These are phyloP conservation scores for Campylomormyrus numenius DNA, from an alignment of 2,113 vertebrate species.

Conservation along the genomic window DNA sequence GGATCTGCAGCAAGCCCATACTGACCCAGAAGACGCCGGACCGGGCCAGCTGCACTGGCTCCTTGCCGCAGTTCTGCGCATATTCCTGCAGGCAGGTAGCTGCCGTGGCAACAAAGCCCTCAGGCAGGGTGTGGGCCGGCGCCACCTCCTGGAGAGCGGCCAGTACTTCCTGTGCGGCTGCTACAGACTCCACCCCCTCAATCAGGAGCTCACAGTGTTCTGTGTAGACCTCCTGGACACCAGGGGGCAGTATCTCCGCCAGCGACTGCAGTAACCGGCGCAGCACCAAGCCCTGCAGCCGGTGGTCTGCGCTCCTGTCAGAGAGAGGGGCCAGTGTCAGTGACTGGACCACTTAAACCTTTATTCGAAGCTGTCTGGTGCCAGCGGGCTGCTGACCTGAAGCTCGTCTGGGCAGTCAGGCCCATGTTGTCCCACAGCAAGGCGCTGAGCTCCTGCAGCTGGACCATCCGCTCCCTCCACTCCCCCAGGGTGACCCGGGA, in stretches of 20 bases:
- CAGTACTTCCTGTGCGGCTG: conserved; percentile 69
- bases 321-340: background rate
- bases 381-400: conserved; percentile 64
- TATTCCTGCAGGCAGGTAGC: conserved; percentile 75
- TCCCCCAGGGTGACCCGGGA: conserved; percentile 79
- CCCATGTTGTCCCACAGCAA: conserved; percentile 84
- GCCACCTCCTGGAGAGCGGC: conserved; percentile 64
- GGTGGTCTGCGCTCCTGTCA: conserved; percentile 67
- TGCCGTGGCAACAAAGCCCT: conserved; percentile 69
- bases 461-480: conserved; percentile 75
- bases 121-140: conserved; percentile 65
- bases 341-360: background rate
- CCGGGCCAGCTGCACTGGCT: conserved; percentile 53
- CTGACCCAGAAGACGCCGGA: conserved; percentile 85
- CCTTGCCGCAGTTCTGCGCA: conserved; percentile 60
- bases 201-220: conserved; percentile 70
- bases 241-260: conserved; percentile 68
- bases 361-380: background rate
- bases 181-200: conserved; percentile 51
- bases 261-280: conserved; percentile 72
- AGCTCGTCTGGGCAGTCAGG: conserved; percentile 64
- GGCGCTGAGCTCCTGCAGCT: conserved; percentile 73
- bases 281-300: conserved; percentile 73
- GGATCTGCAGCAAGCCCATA: conserved; percentile 85
- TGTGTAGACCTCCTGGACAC: conserved; percentile 67